phyloP scores from a whole-genome alignment of 2,888 invertebrate species.

The Cerastis rubricosa region DNA sequence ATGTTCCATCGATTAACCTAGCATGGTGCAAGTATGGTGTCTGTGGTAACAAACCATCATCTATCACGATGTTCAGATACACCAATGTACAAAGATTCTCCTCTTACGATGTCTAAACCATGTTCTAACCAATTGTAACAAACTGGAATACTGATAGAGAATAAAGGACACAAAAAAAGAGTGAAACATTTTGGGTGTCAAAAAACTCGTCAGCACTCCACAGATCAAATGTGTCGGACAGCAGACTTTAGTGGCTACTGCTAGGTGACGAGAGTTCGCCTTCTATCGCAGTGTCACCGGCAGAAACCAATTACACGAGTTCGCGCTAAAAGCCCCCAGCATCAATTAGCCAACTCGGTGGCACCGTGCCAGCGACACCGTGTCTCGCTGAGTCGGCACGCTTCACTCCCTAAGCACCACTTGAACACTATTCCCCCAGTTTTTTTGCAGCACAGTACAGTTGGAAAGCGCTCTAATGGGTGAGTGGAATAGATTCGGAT shows the following conservation, averaged over 20 bases:
- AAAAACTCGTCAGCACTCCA: constrained; percentile 8
- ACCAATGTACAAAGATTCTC: background rate
- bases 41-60: background rate
- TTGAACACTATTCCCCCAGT: constrained; percentile 47
- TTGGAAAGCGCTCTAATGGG: constrained; percentile 56
- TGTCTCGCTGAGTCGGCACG: constrained; percentile 52
- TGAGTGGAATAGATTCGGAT: constrained; percentile 40
- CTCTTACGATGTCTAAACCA: background rate
- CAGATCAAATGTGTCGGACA: constrained; percentile 22
- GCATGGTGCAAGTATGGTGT: background rate
- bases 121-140: background rate
- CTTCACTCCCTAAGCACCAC: constrained; percentile 51
- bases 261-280: constrained; percentile 45
- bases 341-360: constrained; percentile 63
- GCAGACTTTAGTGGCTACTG: constrained; percentile 15
- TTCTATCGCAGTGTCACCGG: constrained; percentile 52
- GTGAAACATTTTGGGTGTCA: background rate
- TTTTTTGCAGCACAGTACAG: constrained; percentile 52
- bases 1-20: background rate
- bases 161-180: background rate
- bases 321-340: constrained; percentile 63
- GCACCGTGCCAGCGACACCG: constrained; percentile 55
- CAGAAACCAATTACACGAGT: constrained; percentile 67
- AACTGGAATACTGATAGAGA: background rate
- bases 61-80: background rate